Conservation (phyloP, 2,888 invertebrate genomes). For the Drosophila incognita region DNA sequence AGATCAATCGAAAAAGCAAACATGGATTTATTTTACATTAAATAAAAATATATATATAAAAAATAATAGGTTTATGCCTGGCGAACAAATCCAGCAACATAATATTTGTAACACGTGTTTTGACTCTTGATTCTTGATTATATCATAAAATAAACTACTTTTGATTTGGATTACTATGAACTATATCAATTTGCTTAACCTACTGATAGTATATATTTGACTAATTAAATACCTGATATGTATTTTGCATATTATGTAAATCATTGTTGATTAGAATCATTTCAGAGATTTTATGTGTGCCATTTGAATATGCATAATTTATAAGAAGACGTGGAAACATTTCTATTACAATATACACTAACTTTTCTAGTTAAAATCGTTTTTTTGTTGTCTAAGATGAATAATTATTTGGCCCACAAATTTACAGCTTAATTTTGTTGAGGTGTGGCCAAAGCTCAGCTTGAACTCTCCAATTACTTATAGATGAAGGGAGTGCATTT, state of each 20-base stretch:
- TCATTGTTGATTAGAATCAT: slow-evolving; percentile 4
- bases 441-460: slow-evolving; percentile 6
- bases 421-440: slow-evolving; percentile 1
- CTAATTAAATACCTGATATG: background rate
- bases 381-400: background rate
- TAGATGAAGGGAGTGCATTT: background rate
- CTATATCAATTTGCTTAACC: background rate
- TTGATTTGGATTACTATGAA: background rate
- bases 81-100: background rate
- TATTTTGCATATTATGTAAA: slow-evolving; percentile 7
- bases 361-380: background rate
- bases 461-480: slow-evolving; percentile 1
- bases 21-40: background rate
- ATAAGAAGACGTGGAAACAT: background rate
- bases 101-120: background rate
- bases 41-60: background rate
- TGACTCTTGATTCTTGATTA: background rate
- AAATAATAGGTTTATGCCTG: background rate
- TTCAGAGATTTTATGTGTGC: background rate
- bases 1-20: slow-evolving; percentile 18
- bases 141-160: background rate
- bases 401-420: background rate
- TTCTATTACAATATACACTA: background rate
- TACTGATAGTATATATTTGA: background rate
- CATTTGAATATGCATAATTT: background rate